These are phyloP conservation scores for Pangasius krempfi DNA, from an alignment of 2,797 vertebrate genomes.

Conservation along the genomic window DNA sequence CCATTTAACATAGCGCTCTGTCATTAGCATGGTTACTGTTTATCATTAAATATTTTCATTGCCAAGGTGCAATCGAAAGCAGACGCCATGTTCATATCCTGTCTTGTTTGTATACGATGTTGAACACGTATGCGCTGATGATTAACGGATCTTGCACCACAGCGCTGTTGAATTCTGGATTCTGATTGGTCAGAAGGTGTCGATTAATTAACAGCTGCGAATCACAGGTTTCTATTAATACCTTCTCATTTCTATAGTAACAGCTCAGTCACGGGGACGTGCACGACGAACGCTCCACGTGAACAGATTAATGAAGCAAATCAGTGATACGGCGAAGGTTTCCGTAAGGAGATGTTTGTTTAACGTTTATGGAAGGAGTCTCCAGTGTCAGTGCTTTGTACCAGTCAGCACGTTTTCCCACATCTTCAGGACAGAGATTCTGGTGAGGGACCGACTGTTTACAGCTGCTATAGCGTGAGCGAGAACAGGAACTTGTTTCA, in stretches of 20 bases:
- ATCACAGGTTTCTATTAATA: not conserved
- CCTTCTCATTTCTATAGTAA: not conserved
- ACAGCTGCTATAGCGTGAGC: not conserved
- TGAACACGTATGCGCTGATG: not conserved
- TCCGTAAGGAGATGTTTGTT: not conserved
- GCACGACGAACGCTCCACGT: not conserved
- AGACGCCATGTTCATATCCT: not conserved
- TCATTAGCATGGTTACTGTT: not conserved
- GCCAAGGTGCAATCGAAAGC: not conserved
- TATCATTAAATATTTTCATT: conserved; percentile 17
- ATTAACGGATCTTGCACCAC: not conserved
- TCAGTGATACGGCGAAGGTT: not conserved
- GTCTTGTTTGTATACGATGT: not conserved
- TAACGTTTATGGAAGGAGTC: not conserved
- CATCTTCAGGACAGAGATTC: not conserved
- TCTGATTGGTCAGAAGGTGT: not conserved
- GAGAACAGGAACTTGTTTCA: not conserved
- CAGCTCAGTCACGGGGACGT: not conserved
- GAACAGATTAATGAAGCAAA: no score
- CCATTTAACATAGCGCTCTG: not conserved
- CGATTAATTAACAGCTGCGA: not conserved
- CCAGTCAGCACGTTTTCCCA: no score
- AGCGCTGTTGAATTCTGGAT: not conserved
- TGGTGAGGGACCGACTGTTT: not conserved
- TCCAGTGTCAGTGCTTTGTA: not conserved